Percentiles rank a stretch among this genome's conserved stretches.
phyloP scores from a whole-genome alignment of 2,888 invertebrate genomes.

The Hartigia nigra region DNA sequence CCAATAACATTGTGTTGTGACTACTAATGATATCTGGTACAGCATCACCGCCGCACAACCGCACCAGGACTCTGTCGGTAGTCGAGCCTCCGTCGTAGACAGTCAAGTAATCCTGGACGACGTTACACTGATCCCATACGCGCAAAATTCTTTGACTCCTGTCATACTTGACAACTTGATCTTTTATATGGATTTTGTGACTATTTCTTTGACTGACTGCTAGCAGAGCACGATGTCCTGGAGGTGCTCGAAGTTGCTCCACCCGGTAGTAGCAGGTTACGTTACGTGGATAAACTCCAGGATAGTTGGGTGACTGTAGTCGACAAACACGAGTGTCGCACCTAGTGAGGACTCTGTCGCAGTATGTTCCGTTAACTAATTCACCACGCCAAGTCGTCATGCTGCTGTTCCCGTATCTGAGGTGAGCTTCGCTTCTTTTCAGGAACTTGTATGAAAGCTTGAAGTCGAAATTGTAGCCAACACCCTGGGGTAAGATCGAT shows the following conservation, averaged over 20 bases:
- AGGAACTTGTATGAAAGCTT: constrained; percentile 87
- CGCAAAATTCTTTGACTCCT: constrained; percentile 80
- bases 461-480: constrained; percentile 85
- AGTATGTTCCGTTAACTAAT: constrained; percentile 79
- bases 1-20: constrained; percentile 81
- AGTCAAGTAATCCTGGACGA: constrained; percentile 84
- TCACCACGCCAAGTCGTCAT: constrained; percentile 82
- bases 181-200: constrained; percentile 83
- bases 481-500: constrained; percentile 69
- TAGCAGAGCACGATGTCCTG: constrained; percentile 80
- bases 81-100: constrained; percentile 82
- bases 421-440: constrained; percentile 78
- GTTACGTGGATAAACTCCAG: constrained; percentile 89
- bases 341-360: constrained; percentile 83
- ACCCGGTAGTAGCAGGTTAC: constrained; percentile 84
- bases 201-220: constrained; percentile 82
- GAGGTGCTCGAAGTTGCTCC: constrained; percentile 72
- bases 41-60: constrained; percentile 85
- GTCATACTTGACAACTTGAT: constrained; percentile 81
- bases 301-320: constrained; percentile 90
- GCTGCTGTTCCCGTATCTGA: constrained; percentile 81
- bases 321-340: constrained; percentile 79
- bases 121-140: constrained; percentile 85
- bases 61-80: constrained; percentile 78
- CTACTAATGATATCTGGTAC: constrained; percentile 84